phyloP scores from a whole-genome alignment of 2,888 invertebrate species.

The Rhodophaea formosa region DNA sequence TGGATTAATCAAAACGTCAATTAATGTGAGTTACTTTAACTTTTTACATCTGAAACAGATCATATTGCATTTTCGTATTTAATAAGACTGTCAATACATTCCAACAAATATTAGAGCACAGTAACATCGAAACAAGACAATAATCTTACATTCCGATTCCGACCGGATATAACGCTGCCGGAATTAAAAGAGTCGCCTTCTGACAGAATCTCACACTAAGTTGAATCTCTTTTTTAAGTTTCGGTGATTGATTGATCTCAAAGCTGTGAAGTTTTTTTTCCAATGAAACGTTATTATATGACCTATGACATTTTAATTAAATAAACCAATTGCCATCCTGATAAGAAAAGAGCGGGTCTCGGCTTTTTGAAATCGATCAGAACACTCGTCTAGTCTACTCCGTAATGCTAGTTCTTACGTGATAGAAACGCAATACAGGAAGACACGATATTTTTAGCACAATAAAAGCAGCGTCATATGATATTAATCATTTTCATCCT shows the following conservation, averaged over 20 bases:
- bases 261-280: conserved; percentile 2
- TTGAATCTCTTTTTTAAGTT: background rate
- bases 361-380: background rate
- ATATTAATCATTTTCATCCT: conserved; percentile 40
- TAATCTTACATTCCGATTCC: conserved; percentile 27
- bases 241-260: conserved; percentile 16
- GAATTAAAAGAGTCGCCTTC: conserved; percentile 30
- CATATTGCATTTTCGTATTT: background rate
- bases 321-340: background rate
- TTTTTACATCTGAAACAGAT: background rate
- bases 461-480: conserved; percentile 15
- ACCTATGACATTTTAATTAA: background rate
- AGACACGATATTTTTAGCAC: conserved; percentile 18
- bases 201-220: background rate
- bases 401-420: background rate
- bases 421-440: conserved; percentile 1
- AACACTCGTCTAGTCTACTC: conserved; percentile 5
- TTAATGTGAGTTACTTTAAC: background rate
- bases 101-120: background rate
- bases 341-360: conserved; percentile 5
- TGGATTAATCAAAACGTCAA: background rate
- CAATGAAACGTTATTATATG: background rate
- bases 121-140: conserved; percentile 34
- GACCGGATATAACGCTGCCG: conserved; percentile 15
- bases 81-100: background rate